These are phyloP conservation scores for Acyrthosiphon pisum DNA, from an alignment of 1,140 invertebrate species.

Conservation along the genomic window DNA sequence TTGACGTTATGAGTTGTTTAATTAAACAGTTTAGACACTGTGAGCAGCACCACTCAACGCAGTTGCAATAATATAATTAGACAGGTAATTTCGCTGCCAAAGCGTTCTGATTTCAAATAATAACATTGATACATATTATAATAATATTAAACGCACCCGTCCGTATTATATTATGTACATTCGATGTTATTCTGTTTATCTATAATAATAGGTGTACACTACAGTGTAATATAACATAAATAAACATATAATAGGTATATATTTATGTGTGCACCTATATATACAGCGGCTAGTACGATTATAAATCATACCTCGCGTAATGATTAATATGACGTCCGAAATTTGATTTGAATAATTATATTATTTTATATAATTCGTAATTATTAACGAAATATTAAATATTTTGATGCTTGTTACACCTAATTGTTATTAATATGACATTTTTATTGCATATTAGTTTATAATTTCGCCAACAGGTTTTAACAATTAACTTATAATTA, in stretches of 20 bases:
- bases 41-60: neutral
- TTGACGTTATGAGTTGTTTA: neutral
- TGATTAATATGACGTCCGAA: constrained; percentile 2
- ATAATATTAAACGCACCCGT: neutral
- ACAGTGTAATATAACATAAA: neutral
- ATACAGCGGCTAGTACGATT: neutral
- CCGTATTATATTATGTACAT: neutral
- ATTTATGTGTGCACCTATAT: neutral
- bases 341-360: neutral
- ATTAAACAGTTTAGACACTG: neutral
- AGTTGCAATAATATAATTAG: neutral
- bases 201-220: neutral
- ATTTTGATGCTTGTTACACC: neutral
- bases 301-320: neutral
- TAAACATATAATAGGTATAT: neutral
- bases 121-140: neutral
- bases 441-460: constrained; percentile 29
- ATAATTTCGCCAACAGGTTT: constrained; percentile 23
- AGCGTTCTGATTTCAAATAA: neutral
- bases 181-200: neutral
- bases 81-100: neutral
- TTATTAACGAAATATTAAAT: constrained; percentile 23
- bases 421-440: constrained; percentile 39
- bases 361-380: neutral
- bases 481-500: constrained; percentile 32